phyloP scores from a whole-genome alignment of 2,888 invertebrate species.

The Boloria euphrosyne region DNA sequence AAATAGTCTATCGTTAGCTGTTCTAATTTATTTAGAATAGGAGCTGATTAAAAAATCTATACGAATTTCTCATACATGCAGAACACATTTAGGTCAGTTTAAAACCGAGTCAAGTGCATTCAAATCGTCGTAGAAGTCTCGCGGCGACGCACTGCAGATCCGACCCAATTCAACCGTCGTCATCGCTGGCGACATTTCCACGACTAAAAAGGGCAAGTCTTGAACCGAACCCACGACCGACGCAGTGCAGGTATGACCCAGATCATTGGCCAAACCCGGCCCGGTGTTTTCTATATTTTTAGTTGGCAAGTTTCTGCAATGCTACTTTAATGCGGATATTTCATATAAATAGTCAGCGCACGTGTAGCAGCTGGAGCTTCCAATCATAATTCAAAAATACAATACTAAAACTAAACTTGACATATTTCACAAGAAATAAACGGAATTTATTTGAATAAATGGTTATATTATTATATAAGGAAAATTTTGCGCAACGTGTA shows the following conservation, averaged over 20 bases:
- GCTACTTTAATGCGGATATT: conserved; percentile 4
- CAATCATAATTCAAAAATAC: not conserved
- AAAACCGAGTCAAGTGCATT: conserved; percentile 16
- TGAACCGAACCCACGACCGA: conserved; percentile 15
- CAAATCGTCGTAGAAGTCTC: conserved; percentile 12
- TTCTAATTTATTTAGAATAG: too few species aligned
- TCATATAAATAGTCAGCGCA: not conserved
- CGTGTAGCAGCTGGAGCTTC: not conserved
- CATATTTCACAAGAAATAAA: too few species aligned
- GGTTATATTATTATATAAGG: too few species aligned
- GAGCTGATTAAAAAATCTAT: too few species aligned
- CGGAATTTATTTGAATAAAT: too few species aligned
- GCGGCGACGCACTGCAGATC: conserved; percentile 26
- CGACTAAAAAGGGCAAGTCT: conserved; percentile 40
- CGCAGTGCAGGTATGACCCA: conserved; percentile 78
- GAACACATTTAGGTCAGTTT: conserved; percentile 13
- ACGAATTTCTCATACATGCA: too few species aligned
- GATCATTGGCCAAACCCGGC: conserved; percentile 43
- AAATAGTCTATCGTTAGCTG: too few species aligned
- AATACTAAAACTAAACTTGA: too few species aligned
- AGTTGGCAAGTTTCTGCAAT: conserved; percentile 15
- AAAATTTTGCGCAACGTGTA: too few species aligned
- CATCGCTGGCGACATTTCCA: conserved; percentile 53
- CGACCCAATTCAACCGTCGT: conserved; percentile 33
- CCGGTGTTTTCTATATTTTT: conserved; percentile 2